phyloP scores from a whole-genome alignment of 2,113 vertebrate genomes.

The Burhinus oedicnemus region DNA sequence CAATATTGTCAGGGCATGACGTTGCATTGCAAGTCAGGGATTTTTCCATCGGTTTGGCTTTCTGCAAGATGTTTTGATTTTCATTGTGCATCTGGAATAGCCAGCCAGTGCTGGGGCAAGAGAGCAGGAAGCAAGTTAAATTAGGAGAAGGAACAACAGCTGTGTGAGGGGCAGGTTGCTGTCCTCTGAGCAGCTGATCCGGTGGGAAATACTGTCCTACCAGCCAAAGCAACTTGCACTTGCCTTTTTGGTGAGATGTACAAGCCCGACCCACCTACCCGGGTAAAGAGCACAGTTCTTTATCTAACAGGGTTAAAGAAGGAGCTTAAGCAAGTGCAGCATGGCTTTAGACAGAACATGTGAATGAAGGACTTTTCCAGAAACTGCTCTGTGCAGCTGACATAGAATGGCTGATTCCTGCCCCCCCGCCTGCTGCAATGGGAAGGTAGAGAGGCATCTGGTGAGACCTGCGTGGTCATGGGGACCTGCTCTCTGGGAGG shows the following conservation, averaged over 20 bases:
- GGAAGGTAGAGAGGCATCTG: background rate
- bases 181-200: background rate
- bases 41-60: background rate
- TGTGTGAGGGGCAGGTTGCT: background rate
- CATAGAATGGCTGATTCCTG: background rate
- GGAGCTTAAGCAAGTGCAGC: background rate
- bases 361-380: background rate
- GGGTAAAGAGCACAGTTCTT: background rate
- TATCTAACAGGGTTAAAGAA: background rate
- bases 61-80: background rate
- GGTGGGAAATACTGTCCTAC: background rate
- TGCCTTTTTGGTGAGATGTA: background rate
- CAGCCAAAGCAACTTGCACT: background rate
- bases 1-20: background rate
- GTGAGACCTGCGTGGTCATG: rapidly evolving
- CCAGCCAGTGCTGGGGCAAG: background rate
- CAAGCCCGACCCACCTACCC: background rate
- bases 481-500: background rate
- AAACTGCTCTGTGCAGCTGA: background rate
- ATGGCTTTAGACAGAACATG: background rate
- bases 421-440: background rate
- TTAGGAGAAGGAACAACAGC: background rate
- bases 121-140: background rate
- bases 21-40: background rate
- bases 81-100: background rate